A percentile compares a stretch with the other conserved stretches of the same genome.
Evolutionary conservation across 2,888 invertebrate species (phyloP).

Genomic region (Girardia tigrina): DNA sequence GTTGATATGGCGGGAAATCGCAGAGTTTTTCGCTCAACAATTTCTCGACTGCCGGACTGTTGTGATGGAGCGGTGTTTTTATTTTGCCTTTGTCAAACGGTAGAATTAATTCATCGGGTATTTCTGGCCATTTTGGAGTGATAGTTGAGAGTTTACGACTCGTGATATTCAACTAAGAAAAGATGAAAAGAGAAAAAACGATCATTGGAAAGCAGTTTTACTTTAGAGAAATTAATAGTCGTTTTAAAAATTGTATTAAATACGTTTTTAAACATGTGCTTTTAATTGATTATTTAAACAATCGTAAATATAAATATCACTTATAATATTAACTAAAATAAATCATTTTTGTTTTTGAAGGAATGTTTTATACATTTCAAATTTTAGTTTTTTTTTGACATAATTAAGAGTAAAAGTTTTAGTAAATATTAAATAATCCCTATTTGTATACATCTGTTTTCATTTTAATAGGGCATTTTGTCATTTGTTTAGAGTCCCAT

Average conservation of each 20-base stretch:
- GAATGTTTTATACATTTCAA: no score
- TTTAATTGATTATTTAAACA: neutral
- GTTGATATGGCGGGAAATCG: constrained; percentile 37
- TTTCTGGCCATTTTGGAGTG: neutral
- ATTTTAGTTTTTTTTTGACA: no score
- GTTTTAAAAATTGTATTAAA: neutral
- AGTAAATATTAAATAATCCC: no score
- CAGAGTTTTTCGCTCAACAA: constrained; percentile 39
- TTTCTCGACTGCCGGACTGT: constrained; percentile 33
- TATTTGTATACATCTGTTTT: no score
- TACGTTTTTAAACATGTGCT: neutral
- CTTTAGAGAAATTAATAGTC: neutral
- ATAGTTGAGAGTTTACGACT: neutral
- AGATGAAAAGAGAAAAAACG: neutral
- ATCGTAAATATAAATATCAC: no score
- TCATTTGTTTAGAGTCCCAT: no score
- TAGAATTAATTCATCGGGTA: neutral
- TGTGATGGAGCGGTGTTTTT: constrained; percentile 36
- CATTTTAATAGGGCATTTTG: no score
- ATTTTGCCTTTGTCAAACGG: neutral
- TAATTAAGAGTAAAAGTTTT: no score
- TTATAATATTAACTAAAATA: no score
- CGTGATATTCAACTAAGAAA: neutral
- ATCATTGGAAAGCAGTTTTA: no score
- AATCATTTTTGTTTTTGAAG: no score